Base-by-base conservation (phyloP, 2,113 vertebrate genomes). In the Solea senegalensis region DNA sequence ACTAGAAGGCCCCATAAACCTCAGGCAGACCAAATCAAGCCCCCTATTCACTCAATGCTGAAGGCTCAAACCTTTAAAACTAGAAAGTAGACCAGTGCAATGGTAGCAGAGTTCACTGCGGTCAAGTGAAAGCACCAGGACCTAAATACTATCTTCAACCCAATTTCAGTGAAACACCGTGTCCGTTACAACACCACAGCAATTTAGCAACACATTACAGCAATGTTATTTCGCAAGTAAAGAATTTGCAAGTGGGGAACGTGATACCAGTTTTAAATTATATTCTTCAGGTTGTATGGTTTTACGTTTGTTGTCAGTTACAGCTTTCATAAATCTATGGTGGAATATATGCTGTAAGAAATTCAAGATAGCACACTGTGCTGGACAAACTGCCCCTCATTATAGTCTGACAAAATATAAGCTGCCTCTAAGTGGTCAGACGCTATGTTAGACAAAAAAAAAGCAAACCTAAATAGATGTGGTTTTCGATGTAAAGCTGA, bases 391-490 rank as follows among this genome's bases (percentile, higher is more conserved):
- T 60, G 85, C 50, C 86, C 69, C 74, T 90, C 88, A 88, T 90
- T 89, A 90, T 59, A 80, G 83, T 61, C 78, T 69, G 81, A 86
- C 82, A 86, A 90, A 89, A 85, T 80, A 90, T 48, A 80, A 88
- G 85, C 86, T 66, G 73, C 74, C 79, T 84, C 84, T 48, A 54
- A 84, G 88, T 77, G 87, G 91, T 90, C 83, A 82, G 84, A 61
- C 71, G 79, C 84, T 54, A 79, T 74, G 88, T 85, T 87, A 85
- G 89, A 77, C 1, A 21, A 21, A 88, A 82, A 90, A 81, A 89
- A 88, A 87, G 89, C 87, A 88, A 88, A 91, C 86, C 81, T 87
- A 92, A 93, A 93, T 87, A 89, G 83, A 90, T 77, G 91, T 73
- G 88, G 90, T 81, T 89, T 88, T 74, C 83, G 71, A 92, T 68